Evolutionary conservation across 2,888 invertebrate genomes (phyloP), one percentile per base, ranked within the genome.

Genomic region (Cataglyphis albicans): DNA sequence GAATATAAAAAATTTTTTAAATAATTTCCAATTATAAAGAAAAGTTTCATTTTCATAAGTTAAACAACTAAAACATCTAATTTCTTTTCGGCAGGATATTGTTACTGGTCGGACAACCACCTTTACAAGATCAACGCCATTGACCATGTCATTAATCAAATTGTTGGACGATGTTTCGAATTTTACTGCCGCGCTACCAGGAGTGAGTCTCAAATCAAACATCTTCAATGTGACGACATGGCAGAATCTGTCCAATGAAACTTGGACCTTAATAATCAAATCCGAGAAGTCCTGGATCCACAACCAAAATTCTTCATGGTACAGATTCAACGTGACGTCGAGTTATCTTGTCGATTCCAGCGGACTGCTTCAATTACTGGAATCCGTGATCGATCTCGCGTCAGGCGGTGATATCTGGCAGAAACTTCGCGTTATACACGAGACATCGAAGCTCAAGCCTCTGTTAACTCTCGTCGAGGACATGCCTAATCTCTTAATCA

Each of bases 331-430:
- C 1, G 2, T 35, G 18, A 59, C 9, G 5, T 55, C 52, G 18
- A 35, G 32, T 18, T 52, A 32, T 9, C 65, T 88, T 32, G 9
- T 57, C 2, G 84, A 76, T n/a, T 52, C 87, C 18, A 81, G 65
- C 12, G 84, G 88, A 21, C 52, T 81, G 3, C 73, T 86, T 12
- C 90, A 90, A 32, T 70, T 92, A 4, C 48, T 88, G 12, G 85
- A 90, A 35, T 85, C 88, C 0, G 38, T 91, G 57, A 4, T 86
- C 6, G 90, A 93, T 52, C 29, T 93, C 5, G 64, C 88, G 0
- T 88, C 88, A 1, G 94, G 94, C 12, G 93, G 93, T 3, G 94
- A 94, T 41, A 80, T 90, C 44, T 94, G 94, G 94, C 91, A 91
- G 41, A 94, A 92, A 63, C 76, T 93, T 32, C 87, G 92, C 4